Base-by-base conservation (phyloP, 1,140 invertebrate genomes). In the Drosophila gunungcola region DNA sequence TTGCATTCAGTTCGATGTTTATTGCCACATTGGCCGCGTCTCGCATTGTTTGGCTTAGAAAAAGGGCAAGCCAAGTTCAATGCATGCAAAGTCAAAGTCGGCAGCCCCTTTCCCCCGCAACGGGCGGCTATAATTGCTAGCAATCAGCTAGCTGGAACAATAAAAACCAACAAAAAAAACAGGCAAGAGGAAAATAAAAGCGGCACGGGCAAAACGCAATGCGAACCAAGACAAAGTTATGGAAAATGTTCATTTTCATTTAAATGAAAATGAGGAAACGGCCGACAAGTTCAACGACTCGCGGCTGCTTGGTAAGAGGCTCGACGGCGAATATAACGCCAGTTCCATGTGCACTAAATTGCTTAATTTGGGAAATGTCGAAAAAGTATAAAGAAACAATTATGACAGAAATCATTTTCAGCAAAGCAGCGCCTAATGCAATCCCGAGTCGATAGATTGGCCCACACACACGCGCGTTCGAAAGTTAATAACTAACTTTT, bases 251-350 rank as follows among this genome's bases (percentile, higher is more conserved):
- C 39, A 69, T 78, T 72, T 76, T 61, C 52, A 83, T 83, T 88
- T 89, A 53, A 76, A 88, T 73, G 72, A 83, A 88, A 89, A 88
- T 88, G 62, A 83, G 83, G 70, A 89, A 89, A 88, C 61, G 75
- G 55, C 64, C 53, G 61, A 39, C 83, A 88, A 88, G 83, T 88
- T 88, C 80, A 88, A 89, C 72, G 84, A 89, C 83, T 76, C 43
- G 42, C 54, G 27, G 62, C 43, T 41, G 67, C 53, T 51, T 65
- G 11, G 41, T 58, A 46, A 43, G 63, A 55, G 73, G 36, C 42
- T 11, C 36, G 10, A 38, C 64, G n/a, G 34, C 64, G 61, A 70
- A 41, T 70, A 27, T 51, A 42, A 48, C 38, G 25, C 38, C 65
- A 36, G 57, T 57, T 49, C 52, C 53, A 75, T 76, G 72, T 73